Base-by-base conservation (phyloP, 2,797 vertebrate genomes). In the Salmo trutta region DNA sequence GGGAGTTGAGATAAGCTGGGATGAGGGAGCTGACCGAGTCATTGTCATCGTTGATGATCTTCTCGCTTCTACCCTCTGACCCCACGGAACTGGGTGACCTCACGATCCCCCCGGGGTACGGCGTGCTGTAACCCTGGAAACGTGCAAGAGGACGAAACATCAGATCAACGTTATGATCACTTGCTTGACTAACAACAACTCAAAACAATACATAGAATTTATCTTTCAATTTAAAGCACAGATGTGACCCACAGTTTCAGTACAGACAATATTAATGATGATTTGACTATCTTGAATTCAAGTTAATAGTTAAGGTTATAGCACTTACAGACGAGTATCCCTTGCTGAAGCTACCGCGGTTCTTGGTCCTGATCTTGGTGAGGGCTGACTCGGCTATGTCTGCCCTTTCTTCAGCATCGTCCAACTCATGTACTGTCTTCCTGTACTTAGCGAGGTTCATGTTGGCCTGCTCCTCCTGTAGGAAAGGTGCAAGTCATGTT, bases 361-460 rank as follows among this genome's bases (percentile, higher is more conserved):
- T 94, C 85, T 95, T 95, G 75, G 91, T 95, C 76, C 93, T 88
- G 86, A 95, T 94, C 88, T 95, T 96, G 19, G 94, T 95, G 47
- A 96, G 93, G 0, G 94, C 93, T 1, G 93, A 93, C 83, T 95
- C 94, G 0, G 95, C 94, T 1, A 95, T 94, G 84, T 95, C 94
- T 0, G 94, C 95, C 16, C 95, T 79, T 83, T 96, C 94, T 87
- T 96, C 94, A 0, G 95, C 95, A 0, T 96, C 93, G 16, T 96
- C 94, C 86, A 96, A 88, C 91, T 95, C 94, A 0, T 95, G 92
- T 14, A 94, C 93, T 0, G 93, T 95, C 91, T 96, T 96, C 80
- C 94, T 91, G 92, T 95, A 96, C 84, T 96, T 96, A 0, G 91
- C 89, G 87, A 96, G 75, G 84, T 95, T 95, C 90, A 94, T 90